phyloP scores from a whole-genome alignment of 2,113 vertebrate species.

The Nycticebus coucang region DNA sequence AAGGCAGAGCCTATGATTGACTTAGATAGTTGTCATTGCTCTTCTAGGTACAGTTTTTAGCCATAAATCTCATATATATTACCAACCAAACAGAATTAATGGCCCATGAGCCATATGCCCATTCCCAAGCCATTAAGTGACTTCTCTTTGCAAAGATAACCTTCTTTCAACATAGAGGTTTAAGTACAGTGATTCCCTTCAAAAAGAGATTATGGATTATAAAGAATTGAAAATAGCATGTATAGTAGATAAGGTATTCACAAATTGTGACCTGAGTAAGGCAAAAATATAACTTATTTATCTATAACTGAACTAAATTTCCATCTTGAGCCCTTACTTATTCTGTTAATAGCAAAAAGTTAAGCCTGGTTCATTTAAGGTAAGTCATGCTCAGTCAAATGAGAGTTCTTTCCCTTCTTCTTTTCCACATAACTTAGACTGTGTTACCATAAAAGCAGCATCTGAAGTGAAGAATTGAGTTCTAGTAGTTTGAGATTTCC shows the following conservation, averaged over 20 bases:
- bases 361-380: slow-evolving; percentile 22
- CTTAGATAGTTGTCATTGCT: background rate
- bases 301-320: background rate
- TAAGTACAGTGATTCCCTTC: background rate
- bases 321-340: background rate
- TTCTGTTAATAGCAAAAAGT: background rate
- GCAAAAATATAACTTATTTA: slow-evolving; percentile 30
- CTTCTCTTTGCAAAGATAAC: background rate
- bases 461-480: background rate
- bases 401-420: background rate
- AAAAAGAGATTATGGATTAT: background rate
- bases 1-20: background rate
- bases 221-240: background rate
- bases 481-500: background rate
- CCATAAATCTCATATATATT: background rate
- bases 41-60: background rate
- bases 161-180: background rate
- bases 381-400: background rate
- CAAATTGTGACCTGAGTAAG: background rate
- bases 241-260: background rate
- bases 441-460: background rate
- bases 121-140: background rate
- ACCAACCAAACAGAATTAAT: background rate
- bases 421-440: background rate
- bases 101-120: background rate